phyloP scores from a whole-genome alignment of 2,888 invertebrate species.

The Mayetiola destructor region DNA sequence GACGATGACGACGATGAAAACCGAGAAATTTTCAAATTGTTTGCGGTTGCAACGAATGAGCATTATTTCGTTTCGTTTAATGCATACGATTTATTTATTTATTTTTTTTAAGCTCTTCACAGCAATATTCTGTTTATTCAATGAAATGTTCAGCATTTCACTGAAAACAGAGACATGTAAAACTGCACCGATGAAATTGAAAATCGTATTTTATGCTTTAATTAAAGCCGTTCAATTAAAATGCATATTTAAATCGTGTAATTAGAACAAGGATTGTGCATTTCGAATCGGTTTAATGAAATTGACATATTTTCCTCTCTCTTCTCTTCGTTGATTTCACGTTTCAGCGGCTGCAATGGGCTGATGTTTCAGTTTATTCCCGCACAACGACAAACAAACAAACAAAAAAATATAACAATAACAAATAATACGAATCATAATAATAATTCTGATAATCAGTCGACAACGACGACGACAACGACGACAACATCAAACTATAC shows the following conservation, averaged over 20 bases:
- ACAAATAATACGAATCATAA: no score
- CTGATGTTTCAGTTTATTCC: background rate
- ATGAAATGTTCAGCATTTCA: no score
- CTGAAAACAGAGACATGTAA: slow-evolving; percentile 3
- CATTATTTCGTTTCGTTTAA: no score
- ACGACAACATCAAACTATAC: background rate
- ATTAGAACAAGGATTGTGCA: slow-evolving; percentile 13
- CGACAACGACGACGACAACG: background rate
- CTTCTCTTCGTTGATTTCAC: background rate
- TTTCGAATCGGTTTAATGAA: background rate
- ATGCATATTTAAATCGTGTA: background rate
- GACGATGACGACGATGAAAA: no score
- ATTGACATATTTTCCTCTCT: slow-evolving; percentile 1
- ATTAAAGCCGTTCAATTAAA: slow-evolving; percentile 7
- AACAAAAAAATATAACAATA: background rate
- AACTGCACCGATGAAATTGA: background rate
- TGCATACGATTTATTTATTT: no score
- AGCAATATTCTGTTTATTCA: no score
- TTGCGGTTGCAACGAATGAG: no score
- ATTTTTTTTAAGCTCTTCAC: no score
- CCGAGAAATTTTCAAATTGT: no score
- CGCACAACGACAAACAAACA: background rate
- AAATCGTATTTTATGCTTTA: slow-evolving; percentile 9
- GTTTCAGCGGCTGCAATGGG: background rate
- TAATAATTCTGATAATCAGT: no score